Base-by-base conservation (phyloP, 2,113 vertebrate genomes). In the Canis aureus region DNA sequence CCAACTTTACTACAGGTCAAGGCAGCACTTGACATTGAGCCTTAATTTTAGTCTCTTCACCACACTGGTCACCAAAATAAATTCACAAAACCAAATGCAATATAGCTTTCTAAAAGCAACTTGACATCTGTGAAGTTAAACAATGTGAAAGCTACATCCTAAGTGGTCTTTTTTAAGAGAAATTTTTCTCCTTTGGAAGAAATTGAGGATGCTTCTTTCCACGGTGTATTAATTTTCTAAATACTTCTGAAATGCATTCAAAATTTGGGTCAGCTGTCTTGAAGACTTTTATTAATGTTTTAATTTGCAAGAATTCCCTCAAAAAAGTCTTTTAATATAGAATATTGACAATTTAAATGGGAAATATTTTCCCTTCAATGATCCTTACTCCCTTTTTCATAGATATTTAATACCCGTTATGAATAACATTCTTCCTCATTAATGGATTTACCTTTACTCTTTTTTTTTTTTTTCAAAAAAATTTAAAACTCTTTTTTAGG, bases 201-300 rank as follows among this genome's bases (percentile, higher is more conserved):
- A 95, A 67, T 84, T 92, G 76, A 83, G 55, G 20, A 67, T 59
- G 17, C 19, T 89, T 66, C 49, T 85, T 80, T 94, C 80, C 43
- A 80, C 17, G 67, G 23, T 29, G 20, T 38, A 73, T 62, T 81
- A 83, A 82, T 85, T 80, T 79, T 60, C 35, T 85, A 80, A 66
- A 49, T 81, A 59, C 29, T 89, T 85, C 29, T 53, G 27, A 85
- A 76, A 74, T 60, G 20, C 13, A 90, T 53, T 86, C 83, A 89
- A 69, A 85, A 85, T 89, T 64, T 67, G 57, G 29, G 16, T 60
- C 20, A 85, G 8, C 35, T 92, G 4, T 74, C 55, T 85, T 86
- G 38, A 92, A 94, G 85, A 71, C 4, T 53, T 92, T 74, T 89
- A 82, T 89, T 66, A 76, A 35, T 66, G 43, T 92, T 80, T 89